Percentiles rank a stretch among this genome's conserved stretches.
Conservation (phyloP, 2,113 vertebrate species). For the Corynorhinus townsendii region DNA sequence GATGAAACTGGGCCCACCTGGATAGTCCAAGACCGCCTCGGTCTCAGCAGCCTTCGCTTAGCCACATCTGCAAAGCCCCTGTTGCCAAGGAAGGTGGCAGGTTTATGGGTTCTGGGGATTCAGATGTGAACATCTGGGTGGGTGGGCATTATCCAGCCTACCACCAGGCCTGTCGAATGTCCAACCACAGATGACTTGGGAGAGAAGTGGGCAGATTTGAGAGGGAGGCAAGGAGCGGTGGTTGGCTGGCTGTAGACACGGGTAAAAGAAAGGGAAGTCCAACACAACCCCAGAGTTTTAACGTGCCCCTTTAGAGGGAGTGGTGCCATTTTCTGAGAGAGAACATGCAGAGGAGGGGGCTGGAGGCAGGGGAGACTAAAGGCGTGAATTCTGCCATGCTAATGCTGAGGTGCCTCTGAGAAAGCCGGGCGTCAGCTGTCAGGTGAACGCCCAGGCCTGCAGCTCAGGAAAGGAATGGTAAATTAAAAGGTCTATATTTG, state of each 20-base stretch:
- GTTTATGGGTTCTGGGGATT: neutral
- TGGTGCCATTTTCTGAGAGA: neutral
- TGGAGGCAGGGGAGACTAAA: neutral
- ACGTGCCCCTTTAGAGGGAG: neutral
- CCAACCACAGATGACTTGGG: neutral
- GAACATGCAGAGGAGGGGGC: neutral
- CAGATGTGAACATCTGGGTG: neutral
- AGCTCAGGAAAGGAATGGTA: neutral
- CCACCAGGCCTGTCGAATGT: neutral
- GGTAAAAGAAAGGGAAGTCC: neutral
- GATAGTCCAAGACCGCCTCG: neutral
- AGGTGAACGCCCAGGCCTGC: neutral
- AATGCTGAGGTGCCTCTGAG: neutral
- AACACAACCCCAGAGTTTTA: neutral
- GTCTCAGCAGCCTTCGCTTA: neutral
- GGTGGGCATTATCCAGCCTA: neutral
- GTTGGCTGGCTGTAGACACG: neutral
- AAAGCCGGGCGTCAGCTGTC: neutral
- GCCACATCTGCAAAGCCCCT: neutral
- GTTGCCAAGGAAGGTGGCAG: neutral
- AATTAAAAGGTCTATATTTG: neutral
- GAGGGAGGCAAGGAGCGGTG: neutral
- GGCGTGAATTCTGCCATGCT: neutral
- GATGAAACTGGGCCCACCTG: rapidly evolving
- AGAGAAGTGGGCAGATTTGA: neutral